Evolutionary conservation across 2,113 vertebrate genomes (phyloP).

Genomic region (Oreochromis niloticus): DNA sequence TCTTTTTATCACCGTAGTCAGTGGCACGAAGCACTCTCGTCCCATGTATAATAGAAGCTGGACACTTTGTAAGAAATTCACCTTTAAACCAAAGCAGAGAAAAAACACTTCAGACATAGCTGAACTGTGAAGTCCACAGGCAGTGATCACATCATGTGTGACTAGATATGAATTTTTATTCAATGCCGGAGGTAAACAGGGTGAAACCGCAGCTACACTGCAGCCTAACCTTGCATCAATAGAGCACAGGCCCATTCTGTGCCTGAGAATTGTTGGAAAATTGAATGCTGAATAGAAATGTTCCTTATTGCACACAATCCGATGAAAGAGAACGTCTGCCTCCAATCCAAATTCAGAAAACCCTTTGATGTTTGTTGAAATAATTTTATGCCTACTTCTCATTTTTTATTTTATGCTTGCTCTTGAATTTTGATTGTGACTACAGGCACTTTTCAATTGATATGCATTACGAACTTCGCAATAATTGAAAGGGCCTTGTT

Average conservation of each 20-base stretch:
- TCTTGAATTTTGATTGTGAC: slow-evolving; percentile 63
- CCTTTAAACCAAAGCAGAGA: background rate
- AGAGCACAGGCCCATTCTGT: background rate
- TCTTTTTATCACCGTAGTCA: background rate
- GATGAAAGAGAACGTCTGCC: slow-evolving; percentile 50
- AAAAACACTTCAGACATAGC: background rate
- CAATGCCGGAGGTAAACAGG: slow-evolving; percentile 8
- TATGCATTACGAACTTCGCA: slow-evolving; percentile 46
- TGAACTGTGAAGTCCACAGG: slow-evolving; percentile 19
- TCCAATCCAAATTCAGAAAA: slow-evolving; percentile 60
- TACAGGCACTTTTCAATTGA: slow-evolving; percentile 58
- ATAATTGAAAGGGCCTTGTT: slow-evolving; percentile 61
- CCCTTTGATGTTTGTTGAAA: slow-evolving; percentile 67
- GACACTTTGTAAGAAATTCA: background rate
- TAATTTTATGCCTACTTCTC: slow-evolving; percentile 61
- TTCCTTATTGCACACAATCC: slow-evolving; percentile 35
- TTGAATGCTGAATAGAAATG: slow-evolving; percentile 46
- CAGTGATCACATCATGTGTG: slow-evolving; percentile 23
- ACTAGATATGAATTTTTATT: slow-evolving; percentile 45
- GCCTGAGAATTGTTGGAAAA: slow-evolving; percentile 43
- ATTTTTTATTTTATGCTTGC: slow-evolving; percentile 59
- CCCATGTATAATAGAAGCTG: background rate
- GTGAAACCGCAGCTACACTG: slow-evolving; percentile 18
- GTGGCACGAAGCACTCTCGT: background rate
- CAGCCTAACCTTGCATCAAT: slow-evolving; percentile 36